Base-by-base conservation (phyloP, 2,113 vertebrate species). In the Platichthys stellatus region DNA sequence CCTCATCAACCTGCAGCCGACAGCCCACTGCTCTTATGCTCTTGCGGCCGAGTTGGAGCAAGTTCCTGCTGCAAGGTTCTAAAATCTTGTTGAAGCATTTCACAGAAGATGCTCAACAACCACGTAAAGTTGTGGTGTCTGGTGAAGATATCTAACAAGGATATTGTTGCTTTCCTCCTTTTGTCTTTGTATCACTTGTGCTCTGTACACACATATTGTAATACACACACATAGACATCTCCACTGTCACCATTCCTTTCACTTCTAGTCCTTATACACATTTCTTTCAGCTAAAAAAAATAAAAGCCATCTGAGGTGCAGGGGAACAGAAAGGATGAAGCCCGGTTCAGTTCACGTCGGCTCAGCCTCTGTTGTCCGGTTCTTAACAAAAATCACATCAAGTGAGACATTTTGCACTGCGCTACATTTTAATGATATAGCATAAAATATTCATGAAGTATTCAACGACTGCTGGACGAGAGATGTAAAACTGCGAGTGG, bases 371-470 rank as follows among this genome's bases (percentile, higher is more conserved):
- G 13, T 47, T 14, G 45, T 31, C 31, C 6, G 31, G 31, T 47
- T 17, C 15, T 47, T 47, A 14, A 49, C 51, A n/a, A 53, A 53
- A 53, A 24, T n/a, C 51, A 54, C 20, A 54, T 21, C 0, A 1
- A 40, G 17, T 57, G 4, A 26, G n/a, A 2, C 11, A 6, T 58
- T 47, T 67, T 31, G 2, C 17, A 13, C 5, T 67, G 45, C 24
- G 17, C 60, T 40, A 3, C 51, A 26, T 79, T 54, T 62, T 47
- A 69, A 68, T 56, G 61, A 51, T 4, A 51, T 4, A 26, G 13
- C 5, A 56, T 57, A 11, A 45, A 66, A 72, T 76, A 67, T 49
- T 81, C 21, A 67, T 62, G 4, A 4, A 31, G 47, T 31, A 35
- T 51, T 64, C 5, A 45, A 15, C 61, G 38, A 56, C 23, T 47